Evolutionary conservation across 2,113 vertebrate genomes (phyloP).

Genomic region (Oxyura jamaicensis): DNA sequence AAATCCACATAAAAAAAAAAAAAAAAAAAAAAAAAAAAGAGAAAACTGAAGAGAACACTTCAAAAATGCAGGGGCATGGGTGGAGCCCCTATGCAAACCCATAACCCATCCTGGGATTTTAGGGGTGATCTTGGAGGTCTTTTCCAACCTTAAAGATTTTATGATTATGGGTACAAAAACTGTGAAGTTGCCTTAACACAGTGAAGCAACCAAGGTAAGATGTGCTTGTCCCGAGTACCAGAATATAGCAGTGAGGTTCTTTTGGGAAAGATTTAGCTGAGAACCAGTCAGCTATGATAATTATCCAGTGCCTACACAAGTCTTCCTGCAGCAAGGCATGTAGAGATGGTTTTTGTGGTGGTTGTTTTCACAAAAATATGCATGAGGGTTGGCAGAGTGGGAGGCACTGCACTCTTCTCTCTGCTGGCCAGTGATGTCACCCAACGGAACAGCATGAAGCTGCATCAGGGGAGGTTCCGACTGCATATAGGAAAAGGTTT

Average conservation of each 20-base stretch:
- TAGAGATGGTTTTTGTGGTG: not conserved
- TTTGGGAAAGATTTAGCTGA: not conserved
- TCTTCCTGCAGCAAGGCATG: not conserved
- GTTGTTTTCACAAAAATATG: not conserved
- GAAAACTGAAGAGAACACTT: not conserved
- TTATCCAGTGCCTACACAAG: not conserved
- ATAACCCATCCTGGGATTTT: not conserved
- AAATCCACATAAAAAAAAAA: not conserved
- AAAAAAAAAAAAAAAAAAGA: not conserved
- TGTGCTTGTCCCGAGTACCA: not conserved
- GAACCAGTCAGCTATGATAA: not conserved
- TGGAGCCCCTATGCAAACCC: fast-evolving
- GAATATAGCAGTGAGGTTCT: not conserved
- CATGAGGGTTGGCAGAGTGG: not conserved
- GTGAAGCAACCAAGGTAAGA: not conserved
- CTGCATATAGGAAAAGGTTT: not conserved
- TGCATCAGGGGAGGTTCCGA: not conserved
- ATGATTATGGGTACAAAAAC: not conserved
- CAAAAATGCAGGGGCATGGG: not conserved
- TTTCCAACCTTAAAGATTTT: too few species aligned
- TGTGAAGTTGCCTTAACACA: not conserved
- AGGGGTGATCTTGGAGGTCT: too few species aligned
- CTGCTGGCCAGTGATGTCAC: not conserved
- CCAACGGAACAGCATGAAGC: not conserved
- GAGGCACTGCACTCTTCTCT: not conserved